Percentiles rank a stretch among this genome's conserved stretches.
Conservation (phyloP, 2,113 vertebrate genomes). For the Orycteropus afer region DNA sequence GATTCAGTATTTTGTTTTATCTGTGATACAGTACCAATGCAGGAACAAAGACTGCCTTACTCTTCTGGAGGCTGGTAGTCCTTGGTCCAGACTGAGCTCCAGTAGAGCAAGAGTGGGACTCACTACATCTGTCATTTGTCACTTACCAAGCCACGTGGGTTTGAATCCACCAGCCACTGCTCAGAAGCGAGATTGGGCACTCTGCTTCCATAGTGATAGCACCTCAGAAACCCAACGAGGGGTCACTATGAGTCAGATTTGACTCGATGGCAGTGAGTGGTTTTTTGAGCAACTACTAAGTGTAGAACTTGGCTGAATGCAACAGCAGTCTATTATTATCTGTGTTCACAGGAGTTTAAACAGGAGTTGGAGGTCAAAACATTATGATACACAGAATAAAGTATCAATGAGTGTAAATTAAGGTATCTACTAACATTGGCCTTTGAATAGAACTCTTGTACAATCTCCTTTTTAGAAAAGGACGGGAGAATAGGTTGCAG, state of each 20-base stretch:
- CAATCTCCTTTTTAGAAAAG: neutral
- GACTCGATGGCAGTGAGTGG: no score
- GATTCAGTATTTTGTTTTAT: neutral
- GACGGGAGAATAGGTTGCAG: neutral
- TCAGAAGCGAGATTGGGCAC: no score
- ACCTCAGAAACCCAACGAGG: no score
- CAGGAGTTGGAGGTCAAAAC: neutral
- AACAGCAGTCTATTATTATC: neutral
- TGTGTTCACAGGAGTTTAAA: conserved; percentile 37
- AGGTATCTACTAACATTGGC: neutral
- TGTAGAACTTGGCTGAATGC: conserved; percentile 27
- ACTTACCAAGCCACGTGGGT: no score
- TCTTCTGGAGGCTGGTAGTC: neutral
- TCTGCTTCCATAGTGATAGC: no score
- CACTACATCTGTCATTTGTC: neutral
- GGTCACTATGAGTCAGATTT: no score
- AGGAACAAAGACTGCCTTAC: conserved; percentile 14
- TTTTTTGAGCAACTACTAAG: neutral
- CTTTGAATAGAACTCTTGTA: conserved; percentile 13
- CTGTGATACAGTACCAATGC: neutral
- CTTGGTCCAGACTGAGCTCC: neutral
- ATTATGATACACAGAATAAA: neutral
- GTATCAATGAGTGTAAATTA: conserved; percentile 29
- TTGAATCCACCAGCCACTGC: no score
- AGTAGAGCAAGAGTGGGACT: neutral